Percentiles rank a stretch among this genome's conserved stretches.
Evolutionary conservation across 2,797 vertebrate species (phyloP).

Genomic region (Ambastaia sidthimunki): DNA sequence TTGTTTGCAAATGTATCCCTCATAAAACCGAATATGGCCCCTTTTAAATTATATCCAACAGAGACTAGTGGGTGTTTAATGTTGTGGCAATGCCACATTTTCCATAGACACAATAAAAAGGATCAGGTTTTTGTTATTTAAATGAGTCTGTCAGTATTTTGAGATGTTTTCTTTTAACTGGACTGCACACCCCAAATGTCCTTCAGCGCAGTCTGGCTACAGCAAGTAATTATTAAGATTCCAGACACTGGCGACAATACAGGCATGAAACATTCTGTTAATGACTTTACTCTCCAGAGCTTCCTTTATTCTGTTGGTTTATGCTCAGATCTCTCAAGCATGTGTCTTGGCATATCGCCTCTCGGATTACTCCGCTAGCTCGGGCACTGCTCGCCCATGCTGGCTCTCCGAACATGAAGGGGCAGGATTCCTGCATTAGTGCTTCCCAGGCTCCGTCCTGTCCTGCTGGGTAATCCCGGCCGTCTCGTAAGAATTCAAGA

Average conservation of each 20-base stretch:
- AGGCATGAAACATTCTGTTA: slow-evolving; percentile 39
- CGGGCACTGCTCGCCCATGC: slow-evolving; percentile 1
- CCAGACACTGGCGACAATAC: slow-evolving; percentile 37
- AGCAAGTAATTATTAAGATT: slow-evolving; percentile 45
- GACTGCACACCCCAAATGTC: slow-evolving; percentile 47
- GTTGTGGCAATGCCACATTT: slow-evolving; percentile 36
- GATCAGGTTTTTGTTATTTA: slow-evolving; percentile 45
- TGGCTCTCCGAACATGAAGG: slow-evolving; percentile 17
- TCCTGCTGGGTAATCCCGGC: slow-evolving; percentile 52
- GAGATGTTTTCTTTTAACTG: slow-evolving; percentile 37
- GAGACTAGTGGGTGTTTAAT: slow-evolving; percentile 23
- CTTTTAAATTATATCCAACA: background rate
- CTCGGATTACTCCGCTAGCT: slow-evolving; percentile 46
- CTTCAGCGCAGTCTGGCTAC: slow-evolving; percentile 49
- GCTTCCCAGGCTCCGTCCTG: slow-evolving; percentile 39
- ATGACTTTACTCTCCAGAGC: slow-evolving; percentile 47
- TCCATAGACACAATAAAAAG: slow-evolving; percentile 34
- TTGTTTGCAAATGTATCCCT: background rate
- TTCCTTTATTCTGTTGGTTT: slow-evolving; percentile 36
- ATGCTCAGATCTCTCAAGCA: slow-evolving; percentile 33
- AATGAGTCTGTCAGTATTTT: slow-evolving; percentile 51
- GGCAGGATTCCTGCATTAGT: slow-evolving; percentile 32
- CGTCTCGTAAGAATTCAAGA: slow-evolving; percentile 51
- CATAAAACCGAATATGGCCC: slow-evolving; percentile 15
- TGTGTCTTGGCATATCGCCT: slow-evolving; percentile 48